Conservation (phyloP, 2,113 vertebrate genomes). For the Sinocyclocheilus anshuiensis region DNA sequence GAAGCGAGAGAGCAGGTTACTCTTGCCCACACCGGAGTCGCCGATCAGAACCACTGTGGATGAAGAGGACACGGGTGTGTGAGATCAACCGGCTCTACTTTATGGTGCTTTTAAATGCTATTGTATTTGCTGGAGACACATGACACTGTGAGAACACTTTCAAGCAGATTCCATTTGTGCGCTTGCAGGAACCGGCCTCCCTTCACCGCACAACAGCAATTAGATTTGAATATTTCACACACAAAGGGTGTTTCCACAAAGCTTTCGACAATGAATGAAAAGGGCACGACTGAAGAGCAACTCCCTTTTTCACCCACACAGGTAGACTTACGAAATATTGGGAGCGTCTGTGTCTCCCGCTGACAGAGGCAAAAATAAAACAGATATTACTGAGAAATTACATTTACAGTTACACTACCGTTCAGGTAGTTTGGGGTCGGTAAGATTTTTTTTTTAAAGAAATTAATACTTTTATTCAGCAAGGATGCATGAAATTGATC, state of each 20-base stretch:
- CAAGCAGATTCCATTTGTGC: neutral
- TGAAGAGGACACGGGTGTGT: neutral
- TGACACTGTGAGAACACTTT: neutral
- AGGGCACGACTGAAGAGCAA: conserved; percentile 14
- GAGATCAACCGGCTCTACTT: conserved; percentile 2
- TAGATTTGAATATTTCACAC: conserved; percentile 27
- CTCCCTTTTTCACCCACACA: conserved; percentile 43
- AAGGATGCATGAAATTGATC: neutral
- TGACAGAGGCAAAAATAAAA: neutral
- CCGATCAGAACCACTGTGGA: conserved; percentile 84
- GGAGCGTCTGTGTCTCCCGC: neutral
- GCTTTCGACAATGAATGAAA: conserved; percentile 28
- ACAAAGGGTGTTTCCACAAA: conserved; percentile 37
- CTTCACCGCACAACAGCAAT: conserved; percentile 20
- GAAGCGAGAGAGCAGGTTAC: conserved; percentile 86
- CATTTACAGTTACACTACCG: neutral
- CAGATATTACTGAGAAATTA: neutral
- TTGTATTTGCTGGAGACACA: neutral
- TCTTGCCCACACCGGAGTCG: conserved; percentile 86
- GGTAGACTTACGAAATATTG: conserved; percentile 34
- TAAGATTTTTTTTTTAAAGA: neutral
- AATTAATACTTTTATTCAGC: neutral
- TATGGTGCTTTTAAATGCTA: neutral
- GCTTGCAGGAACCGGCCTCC: neutral
- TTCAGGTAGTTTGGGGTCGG: neutral